Base-by-base conservation (phyloP, 2,797 vertebrate genomes). In the Sebastes diaconus region DNA sequence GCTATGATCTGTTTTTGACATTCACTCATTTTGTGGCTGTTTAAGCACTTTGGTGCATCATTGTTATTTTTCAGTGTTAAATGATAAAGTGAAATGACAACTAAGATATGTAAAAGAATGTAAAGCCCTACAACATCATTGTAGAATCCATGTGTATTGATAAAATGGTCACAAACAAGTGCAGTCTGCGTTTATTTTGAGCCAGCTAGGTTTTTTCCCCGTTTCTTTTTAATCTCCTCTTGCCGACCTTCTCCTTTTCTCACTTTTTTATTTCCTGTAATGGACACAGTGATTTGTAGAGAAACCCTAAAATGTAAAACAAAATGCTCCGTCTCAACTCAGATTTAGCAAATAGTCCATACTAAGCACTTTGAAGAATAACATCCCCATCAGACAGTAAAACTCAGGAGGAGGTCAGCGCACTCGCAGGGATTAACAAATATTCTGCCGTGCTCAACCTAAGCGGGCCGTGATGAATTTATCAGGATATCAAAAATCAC, bases 401-500 rank as follows among this genome's bases (percentile, higher is more conserved):
- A 39, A 77, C 55, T 79, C 69, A 73, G 46, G 72, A 73, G 25
- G 77, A 86, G 87, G 85, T 85, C 82, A 84, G 83, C 18, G 8
- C 25, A 25, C 71, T 78, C 65, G 7, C 24, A 4, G 68, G 82
- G 79, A 90, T 90, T 87, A 90, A 77, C 42, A 86, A 67, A 90
- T 64, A 83, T 57, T 55, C 66, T 58, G 76, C 65, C 2, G 11
- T 54, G 54, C 85, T 81, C 75, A 77, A 55, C 54, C 72, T 64
- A 84, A 79, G 76, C 81, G 46, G 75, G 34, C 46, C 24, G 54
- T 83, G 64, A 87, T 88, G 71, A 87, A 87, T 84, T 84, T 75
- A 90, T 83, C 73, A 79, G 80, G 64, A 90, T 69, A 84, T 83
- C 61, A 70, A 80, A 86, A 90, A 85, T 80, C 82, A 75, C 22